Percentiles rank a stretch among this genome's conserved stretches.
Conservation (phyloP, 2,113 vertebrate genomes). For the Brachionichthys hirsutus region DNA sequence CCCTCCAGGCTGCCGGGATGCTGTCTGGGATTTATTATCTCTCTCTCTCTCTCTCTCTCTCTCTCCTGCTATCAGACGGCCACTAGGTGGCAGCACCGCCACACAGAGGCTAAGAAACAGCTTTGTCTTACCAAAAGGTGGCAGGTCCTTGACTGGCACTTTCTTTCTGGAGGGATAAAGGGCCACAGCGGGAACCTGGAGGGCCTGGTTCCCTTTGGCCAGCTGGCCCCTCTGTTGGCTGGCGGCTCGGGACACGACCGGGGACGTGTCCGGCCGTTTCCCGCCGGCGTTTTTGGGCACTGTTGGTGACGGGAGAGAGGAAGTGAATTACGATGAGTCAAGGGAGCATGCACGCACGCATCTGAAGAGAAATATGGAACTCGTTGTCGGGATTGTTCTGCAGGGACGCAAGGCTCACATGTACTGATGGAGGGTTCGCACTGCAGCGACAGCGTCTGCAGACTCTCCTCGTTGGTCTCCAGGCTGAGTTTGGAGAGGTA, state of each 20-base stretch:
- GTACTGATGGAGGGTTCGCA: constrained; percentile 94
- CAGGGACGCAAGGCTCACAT: constrained; percentile 75
- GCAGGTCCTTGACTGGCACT: constrained; percentile 93
- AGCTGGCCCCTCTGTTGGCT: constrained; percentile 83
- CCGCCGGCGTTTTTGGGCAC: constrained; percentile 92
- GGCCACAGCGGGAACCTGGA: constrained; percentile 92
- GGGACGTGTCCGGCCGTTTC: constrained; percentile 91
- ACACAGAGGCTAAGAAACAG: constrained; percentile 9
- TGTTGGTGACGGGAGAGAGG: constrained; percentile 42
- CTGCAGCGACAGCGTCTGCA: constrained; percentile 91
- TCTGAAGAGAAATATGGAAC: background rate
- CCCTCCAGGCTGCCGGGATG: constrained; percentile 4
- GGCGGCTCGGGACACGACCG: constrained; percentile 88
- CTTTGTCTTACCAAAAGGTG: constrained; percentile 88
- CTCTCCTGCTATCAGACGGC: constrained; percentile 6
- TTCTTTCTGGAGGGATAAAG: constrained; percentile 95
- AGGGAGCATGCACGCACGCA: background rate
- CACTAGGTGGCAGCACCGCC: constrained; percentile 57
- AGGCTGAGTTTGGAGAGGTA: constrained; percentile 92
- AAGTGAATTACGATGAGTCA: background rate
- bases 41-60: background rate
- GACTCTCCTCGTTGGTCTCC: constrained; percentile 94
- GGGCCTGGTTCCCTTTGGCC: constrained; percentile 84
- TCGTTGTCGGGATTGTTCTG: background rate
- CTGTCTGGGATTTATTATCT: constrained; percentile 37